These are phyloP conservation scores for Malurus cyaneus DNA, from an alignment of 2,113 vertebrate species.

Conservation along the genomic window DNA sequence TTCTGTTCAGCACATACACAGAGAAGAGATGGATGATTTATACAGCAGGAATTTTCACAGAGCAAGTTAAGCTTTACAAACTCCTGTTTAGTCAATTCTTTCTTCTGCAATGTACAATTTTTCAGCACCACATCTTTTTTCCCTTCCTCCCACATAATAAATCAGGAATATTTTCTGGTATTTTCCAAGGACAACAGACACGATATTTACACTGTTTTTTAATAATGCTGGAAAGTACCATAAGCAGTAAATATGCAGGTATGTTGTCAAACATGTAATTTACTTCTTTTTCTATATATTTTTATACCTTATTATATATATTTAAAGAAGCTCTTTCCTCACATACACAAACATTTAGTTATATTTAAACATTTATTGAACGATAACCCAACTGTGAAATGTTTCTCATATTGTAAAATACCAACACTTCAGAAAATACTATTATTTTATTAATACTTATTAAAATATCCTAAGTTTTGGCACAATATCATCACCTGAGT, in stretches of 20 bases:
- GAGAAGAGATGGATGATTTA: neutral
- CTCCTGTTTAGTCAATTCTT: constrained; percentile 29
- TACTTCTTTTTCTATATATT: neutral
- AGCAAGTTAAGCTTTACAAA: constrained; percentile 52
- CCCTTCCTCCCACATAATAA: constrained; percentile 46
- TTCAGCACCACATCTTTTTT: constrained; percentile 33
- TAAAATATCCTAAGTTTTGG: neutral
- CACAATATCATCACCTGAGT: accelerated
- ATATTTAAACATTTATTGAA: neutral
- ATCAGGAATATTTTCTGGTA: constrained; percentile 61
- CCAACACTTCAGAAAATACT: neutral
- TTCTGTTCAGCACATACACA: neutral
- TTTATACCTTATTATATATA: neutral
- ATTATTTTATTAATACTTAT: neutral
- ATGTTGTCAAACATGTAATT: neutral
- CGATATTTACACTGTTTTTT: constrained; percentile 24
- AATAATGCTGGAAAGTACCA: constrained; percentile 44
- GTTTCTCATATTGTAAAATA: neutral
- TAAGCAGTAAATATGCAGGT: constrained; percentile 13
- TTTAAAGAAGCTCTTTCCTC: neutral
- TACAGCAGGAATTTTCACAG: neutral
- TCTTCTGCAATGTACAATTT: constrained; percentile 39
- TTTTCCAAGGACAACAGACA: constrained; percentile 62
- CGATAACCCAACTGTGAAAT: neutral
- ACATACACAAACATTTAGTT: neutral